A percentile compares a stretch with the other conserved stretches of the same genome.
Conservation (phyloP, 64 coral and sea anemone genomes). For the Catalaphyllia jardinei region DNA sequence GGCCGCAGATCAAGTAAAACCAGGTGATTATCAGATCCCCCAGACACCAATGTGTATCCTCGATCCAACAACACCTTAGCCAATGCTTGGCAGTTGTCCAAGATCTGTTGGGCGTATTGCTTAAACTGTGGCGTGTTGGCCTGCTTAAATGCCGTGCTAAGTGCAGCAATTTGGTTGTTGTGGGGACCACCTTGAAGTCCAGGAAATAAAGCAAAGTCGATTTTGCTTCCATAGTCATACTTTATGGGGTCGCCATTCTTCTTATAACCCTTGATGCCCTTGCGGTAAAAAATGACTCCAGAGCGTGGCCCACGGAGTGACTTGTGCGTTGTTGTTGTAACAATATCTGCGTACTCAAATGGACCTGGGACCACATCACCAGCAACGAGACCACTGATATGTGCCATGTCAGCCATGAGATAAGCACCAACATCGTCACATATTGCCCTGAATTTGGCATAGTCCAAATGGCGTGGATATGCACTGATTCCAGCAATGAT, state of each 20-base stretch:
- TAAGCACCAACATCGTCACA: slow-evolving; percentile 86
- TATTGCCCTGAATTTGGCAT: slow-evolving; percentile 83
- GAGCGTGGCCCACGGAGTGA: slow-evolving; percentile 87
- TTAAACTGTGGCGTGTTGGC: slow-evolving; percentile 88
- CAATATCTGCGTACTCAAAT: slow-evolving; percentile 93
- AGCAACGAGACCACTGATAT: slow-evolving; percentile 95
- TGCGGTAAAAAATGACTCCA: slow-evolving; percentile 97
- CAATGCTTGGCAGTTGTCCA: slow-evolving; percentile 89
- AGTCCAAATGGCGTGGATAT: slow-evolving; percentile 86
- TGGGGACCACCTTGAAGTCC: slow-evolving; percentile 95
- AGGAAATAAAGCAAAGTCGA: slow-evolving; percentile 88
- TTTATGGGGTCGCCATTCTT: slow-evolving; percentile 96
- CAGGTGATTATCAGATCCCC: slow-evolving; percentile 94
- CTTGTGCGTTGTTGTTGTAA: slow-evolving; percentile 98
- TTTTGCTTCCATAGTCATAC: slow-evolving; percentile 88
- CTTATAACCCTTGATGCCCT: slow-evolving; percentile 95
- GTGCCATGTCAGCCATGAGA: slow-evolving; percentile 93
- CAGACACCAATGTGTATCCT: slow-evolving; percentile 88
- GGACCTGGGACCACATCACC: slow-evolving; percentile 73
- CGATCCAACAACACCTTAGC: slow-evolving; percentile 69
- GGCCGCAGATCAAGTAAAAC: slow-evolving; percentile 89
- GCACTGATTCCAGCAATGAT: slow-evolving; percentile 99
- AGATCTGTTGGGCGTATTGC: slow-evolving; percentile 84
- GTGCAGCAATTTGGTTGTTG: slow-evolving; percentile 94
- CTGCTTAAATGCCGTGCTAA: slow-evolving; percentile 86